phyloP scores from a whole-genome alignment of 2,888 invertebrate genomes.

The Philopedon plagiatum region DNA sequence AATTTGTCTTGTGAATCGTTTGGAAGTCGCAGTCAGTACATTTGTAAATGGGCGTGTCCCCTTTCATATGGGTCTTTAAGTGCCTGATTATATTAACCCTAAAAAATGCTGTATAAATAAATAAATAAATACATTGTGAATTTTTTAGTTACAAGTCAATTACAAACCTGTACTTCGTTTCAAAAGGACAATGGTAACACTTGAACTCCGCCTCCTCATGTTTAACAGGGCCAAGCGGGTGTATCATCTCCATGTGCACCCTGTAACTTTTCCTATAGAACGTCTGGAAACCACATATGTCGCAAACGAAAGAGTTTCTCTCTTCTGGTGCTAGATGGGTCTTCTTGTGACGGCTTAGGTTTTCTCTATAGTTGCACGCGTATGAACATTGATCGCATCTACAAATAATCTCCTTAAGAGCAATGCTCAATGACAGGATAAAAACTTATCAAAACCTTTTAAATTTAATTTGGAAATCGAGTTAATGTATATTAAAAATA shows the following conservation, averaged over 20 bases:
- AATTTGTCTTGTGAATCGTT: constrained; percentile 40
- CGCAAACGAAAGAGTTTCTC: constrained; percentile 31
- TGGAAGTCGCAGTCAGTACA: constrained; percentile 35
- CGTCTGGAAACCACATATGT: constrained; percentile 27
- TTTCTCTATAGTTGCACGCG: constrained; percentile 35
- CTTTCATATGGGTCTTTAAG: constrained; percentile 38
- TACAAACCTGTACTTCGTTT: constrained; percentile 37
- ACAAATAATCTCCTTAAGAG: neutral
- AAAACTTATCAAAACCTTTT: too few relatives aligned
- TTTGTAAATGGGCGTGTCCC: constrained; percentile 26
- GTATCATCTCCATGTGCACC: constrained; percentile 42
- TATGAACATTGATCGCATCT: constrained; percentile 42
- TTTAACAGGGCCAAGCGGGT: neutral
- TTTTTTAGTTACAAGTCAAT: too few relatives aligned
- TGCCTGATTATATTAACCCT: constrained; percentile 39
- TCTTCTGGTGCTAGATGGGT: constrained; percentile 31
- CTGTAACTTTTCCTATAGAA: constrained; percentile 36
- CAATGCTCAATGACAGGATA: too few relatives aligned
- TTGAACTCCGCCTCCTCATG: constrained; percentile 21
- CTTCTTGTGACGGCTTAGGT: constrained; percentile 38
- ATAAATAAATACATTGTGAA: neutral
- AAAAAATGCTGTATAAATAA: neutral
- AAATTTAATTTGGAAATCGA: too few relatives aligned
- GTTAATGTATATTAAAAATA: too few relatives aligned
- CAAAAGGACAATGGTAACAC: constrained; percentile 41